phyloP scores from a whole-genome alignment of 2,113 vertebrate species.

The Ornithorhynchus anatinus region DNA sequence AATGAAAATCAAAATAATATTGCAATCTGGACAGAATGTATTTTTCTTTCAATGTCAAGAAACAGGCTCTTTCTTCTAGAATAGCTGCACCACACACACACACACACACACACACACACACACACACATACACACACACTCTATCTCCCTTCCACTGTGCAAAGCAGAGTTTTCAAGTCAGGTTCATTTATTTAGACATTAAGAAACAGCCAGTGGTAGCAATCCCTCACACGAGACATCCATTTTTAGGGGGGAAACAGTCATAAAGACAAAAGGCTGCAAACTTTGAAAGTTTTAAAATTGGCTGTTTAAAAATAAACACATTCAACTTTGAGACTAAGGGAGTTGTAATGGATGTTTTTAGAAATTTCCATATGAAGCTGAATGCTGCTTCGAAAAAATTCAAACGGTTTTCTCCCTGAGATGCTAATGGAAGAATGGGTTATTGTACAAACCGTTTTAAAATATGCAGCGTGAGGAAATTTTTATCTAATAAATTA shows the following conservation, averaged over 20 bases:
- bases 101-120: too few species aligned
- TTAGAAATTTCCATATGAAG: neutral
- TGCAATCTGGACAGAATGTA: neutral
- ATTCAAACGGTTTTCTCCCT: too few species aligned
- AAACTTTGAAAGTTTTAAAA: neutral
- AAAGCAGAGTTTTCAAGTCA: neutral
- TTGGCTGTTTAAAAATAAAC: neutral
- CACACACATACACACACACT: too few species aligned
- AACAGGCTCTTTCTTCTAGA: too few species aligned
- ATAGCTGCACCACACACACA: too few species aligned
- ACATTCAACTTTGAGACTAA: neutral
- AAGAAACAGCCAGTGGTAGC: neutral
- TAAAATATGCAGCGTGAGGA: neutral
- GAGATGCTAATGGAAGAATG: neutral
- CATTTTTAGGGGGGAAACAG: neutral
- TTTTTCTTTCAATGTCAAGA: too few species aligned
- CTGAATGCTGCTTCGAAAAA: accelerated
- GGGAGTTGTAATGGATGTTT: neutral
- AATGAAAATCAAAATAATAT: neutral
- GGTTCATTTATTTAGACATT: neutral
- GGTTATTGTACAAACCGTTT: too few species aligned
- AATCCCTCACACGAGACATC: neutral
- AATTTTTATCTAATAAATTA: accelerated
- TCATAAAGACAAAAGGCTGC: neutral
- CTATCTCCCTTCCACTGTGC: neutral